Evolutionary conservation across 2,888 invertebrate species (phyloP), one percentile per base, ranked within the genome.

Genomic region (Eristalis arbustorum): DNA sequence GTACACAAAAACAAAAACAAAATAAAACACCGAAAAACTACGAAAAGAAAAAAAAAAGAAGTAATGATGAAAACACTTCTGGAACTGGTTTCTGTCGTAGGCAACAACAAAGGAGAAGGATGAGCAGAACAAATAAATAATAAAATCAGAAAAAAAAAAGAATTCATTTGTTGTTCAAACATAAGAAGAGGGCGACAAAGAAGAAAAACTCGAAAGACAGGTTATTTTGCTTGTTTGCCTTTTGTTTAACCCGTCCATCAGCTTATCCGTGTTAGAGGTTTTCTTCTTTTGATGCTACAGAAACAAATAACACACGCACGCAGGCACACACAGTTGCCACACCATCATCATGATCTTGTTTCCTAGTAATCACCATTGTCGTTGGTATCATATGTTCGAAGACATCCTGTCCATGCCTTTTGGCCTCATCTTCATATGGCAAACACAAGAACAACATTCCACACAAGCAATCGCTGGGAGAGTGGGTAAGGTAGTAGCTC

Each of bases 151-250:
- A 31, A 75, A 74, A 23, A 79, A 75, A 74, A 68, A 76, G 14
- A 61, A 66, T 2, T 25, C 56, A 77, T 81, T 81, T 81, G 73
- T 77, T 81, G 76, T 81, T 85, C 49, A 57, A 74, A 68, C 64
- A 73, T 28, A 76, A 67, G 42, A 64, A 8, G 69, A 67, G 28
- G 62, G 34, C n/a, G 14, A 28, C 18, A 56, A 56, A 61, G 64
- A 64, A 5, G 61, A 59, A 74, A 69, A 85, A 87, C 87, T 75
- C 78, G 87, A 83, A 83, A 87, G 78, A 87, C 87, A 40, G 78
- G 87, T 87, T 87, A 75, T 79, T 83, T 75, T 78, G 79, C 74
- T n/a, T 79, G 83, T 83, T 87, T 74, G 87, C 61, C 83, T 87
- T 83, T 87, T 87, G 87, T 87, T 83, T 79, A 87, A 87, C 78